These are phyloP conservation scores for Calephelis virginiensis DNA, from an alignment of 1,140 invertebrate genomes.

Conservation along the genomic window DNA sequence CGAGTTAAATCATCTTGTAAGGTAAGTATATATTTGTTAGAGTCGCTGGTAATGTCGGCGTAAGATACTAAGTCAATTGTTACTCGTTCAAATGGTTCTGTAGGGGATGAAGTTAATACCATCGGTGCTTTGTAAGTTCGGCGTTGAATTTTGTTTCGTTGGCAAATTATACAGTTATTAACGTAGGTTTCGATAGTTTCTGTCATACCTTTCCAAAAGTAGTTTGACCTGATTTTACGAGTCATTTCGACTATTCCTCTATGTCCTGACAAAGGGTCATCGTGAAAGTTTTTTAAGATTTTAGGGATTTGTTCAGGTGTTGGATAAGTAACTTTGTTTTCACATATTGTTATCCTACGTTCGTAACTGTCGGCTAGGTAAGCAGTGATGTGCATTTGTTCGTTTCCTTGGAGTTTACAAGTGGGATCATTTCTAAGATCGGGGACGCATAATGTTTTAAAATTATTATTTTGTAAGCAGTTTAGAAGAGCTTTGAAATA, in stretches of 20 bases:
- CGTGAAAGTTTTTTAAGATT: slow-evolving; percentile 51
- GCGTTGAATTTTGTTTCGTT: slow-evolving; percentile 50
- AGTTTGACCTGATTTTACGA: slow-evolving; percentile 46
- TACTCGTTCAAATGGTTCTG: slow-evolving; percentile 49
- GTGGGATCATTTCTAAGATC: slow-evolving; percentile 34
- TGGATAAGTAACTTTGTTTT: slow-evolving; percentile 33
- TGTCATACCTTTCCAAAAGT: slow-evolving; percentile 55
- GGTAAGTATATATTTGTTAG: slow-evolving; percentile 49
- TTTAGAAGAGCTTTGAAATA: slow-evolving; percentile 28
- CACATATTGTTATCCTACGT: slow-evolving; percentile 33
- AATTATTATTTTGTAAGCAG: slow-evolving; percentile 23
- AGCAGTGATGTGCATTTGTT: slow-evolving; percentile 32
- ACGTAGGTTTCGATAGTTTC: slow-evolving; percentile 48
- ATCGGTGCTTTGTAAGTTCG: slow-evolving; percentile 48
- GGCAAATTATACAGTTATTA: slow-evolving; percentile 45
- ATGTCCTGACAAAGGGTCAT: slow-evolving; percentile 47
- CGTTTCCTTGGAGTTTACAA: slow-evolving; percentile 32
- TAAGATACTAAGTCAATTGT: slow-evolving; percentile 53
- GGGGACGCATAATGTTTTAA: slow-evolving; percentile 27
- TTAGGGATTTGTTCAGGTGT: slow-evolving; percentile 40
- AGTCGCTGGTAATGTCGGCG: slow-evolving; percentile 37
- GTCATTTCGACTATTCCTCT: slow-evolving; percentile 46
- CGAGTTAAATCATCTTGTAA: slow-evolving; percentile 50
- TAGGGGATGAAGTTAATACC: slow-evolving; percentile 45
- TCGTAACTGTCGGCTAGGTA: slow-evolving; percentile 32